Evolutionary conservation across 2,797 vertebrate genomes (phyloP), one percentile per base, ranked within the genome.

Genomic region (Thripadectes ignobilis): DNA sequence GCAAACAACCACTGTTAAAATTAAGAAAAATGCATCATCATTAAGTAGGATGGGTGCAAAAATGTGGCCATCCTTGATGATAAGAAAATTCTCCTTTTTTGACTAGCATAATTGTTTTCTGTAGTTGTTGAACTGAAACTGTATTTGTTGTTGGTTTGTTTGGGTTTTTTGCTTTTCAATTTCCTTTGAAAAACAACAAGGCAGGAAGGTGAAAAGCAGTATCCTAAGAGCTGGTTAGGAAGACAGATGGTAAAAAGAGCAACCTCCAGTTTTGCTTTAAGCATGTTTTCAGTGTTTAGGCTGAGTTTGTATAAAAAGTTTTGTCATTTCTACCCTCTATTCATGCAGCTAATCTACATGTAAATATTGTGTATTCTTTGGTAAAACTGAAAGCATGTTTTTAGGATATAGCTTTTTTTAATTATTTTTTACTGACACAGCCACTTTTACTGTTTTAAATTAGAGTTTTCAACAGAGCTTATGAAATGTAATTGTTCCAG

Each of bases 281-380:
- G 48, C 8, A 2, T 59, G 38, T 27, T 30, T 66, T 89, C 19
- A n/a, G 17, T 84, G 17, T 83, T 91, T 63, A 62, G 43, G 7
- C 27, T 72, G 32, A 2, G 48, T 72, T 94, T 65, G 30, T 58
- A 34, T 41, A 66, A 30, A 62, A 63, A 46, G 34, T 30, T 30
- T 32, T 59, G 69, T n/a, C 9, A 80, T 52, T 77, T 67, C 12
- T 14, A 19, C 54, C 4, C 5, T 4, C 48, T 80, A 9, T 78
- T 84, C 27, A 41, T 63, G 10, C 20, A 63, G 61, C 92, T 86
- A 23, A 76, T 82, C 92, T 85, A 39, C n/a, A 23, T 84, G 32
- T 66, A 85, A 85, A 67, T 93, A 57, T 36, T 71, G 9, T 69
- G 14, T 89, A 22, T 85, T 93, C n/a, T 92, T 68, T 54, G 43